A percentile compares a stretch with the other conserved stretches of the same genome.
Evolutionary conservation across 2,113 vertebrate species (phyloP).

Genomic region (Trachemys scripta): DNA sequence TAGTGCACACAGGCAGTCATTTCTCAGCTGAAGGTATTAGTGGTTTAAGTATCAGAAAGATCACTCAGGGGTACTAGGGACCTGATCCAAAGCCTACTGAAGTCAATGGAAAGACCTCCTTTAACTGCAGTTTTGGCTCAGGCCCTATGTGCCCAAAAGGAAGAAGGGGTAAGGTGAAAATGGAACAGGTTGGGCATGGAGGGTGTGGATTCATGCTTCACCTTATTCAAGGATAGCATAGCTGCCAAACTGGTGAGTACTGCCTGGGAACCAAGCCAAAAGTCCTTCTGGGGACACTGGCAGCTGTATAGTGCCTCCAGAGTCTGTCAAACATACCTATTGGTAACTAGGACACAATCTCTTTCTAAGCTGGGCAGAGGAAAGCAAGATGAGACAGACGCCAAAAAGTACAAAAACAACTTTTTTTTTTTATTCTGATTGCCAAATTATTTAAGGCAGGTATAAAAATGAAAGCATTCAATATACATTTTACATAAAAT

Average conservation of each 20-base stretch:
- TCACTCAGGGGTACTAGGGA: slow-evolving; percentile 15
- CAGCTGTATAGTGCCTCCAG: not conserved
- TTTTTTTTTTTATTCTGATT: slow-evolving; percentile 96
- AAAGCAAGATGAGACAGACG: slow-evolving; percentile 66
- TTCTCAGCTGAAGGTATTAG: slow-evolving; percentile 41
- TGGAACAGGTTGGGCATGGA: not conserved
- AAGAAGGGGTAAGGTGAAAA: not conserved
- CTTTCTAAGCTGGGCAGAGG: slow-evolving; percentile 36
- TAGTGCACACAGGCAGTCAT: not conserved
- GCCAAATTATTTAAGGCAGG: slow-evolving; percentile 99
- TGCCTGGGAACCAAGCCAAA: not conserved
- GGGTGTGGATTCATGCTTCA: not conserved
- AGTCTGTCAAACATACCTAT: not conserved
- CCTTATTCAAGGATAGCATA: not conserved
- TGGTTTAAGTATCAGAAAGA: slow-evolving; percentile 17
- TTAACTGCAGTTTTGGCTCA: not conserved
- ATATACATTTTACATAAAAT: slow-evolving; percentile 91
- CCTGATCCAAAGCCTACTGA: not conserved
- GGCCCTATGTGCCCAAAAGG: fast-evolving
- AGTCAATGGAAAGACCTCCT: not conserved
- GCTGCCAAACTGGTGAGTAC: not conserved
- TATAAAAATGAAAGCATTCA: slow-evolving; percentile 98
- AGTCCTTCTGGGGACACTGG: not conserved
- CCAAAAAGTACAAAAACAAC: slow-evolving; percentile 85
- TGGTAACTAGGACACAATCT: not conserved